These are phyloP conservation scores for Hyperoplus lanceolatus DNA, from an alignment of 2,797 vertebrate species.

Conservation along the genomic window DNA sequence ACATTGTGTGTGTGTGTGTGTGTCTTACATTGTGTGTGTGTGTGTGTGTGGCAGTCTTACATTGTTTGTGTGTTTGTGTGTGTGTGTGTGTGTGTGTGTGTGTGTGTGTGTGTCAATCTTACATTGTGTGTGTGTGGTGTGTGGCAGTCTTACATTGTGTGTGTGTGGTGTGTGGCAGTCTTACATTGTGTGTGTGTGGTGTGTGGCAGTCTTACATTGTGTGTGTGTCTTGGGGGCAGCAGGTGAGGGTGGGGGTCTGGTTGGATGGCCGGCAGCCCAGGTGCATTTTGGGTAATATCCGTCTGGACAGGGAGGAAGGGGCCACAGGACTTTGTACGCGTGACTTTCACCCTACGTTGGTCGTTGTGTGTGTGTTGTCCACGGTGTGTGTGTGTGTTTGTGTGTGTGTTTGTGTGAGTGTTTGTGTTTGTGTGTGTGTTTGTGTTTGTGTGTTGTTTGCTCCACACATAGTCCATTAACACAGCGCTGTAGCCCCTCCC, in stretches of 20 bases:
- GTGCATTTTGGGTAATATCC: slow-evolving; percentile 36
- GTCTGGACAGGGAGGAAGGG: slow-evolving; percentile 78
- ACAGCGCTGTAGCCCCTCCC: slow-evolving; percentile 83
- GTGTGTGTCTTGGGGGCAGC: slow-evolving; percentile 63
- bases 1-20: no score
- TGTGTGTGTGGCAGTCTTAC: no score
- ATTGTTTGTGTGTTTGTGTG: no score
- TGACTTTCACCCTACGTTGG: slow-evolving; percentile 81
- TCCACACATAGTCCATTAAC: slow-evolving; percentile 89
- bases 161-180: no score
- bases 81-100: no score
- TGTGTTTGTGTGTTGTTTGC: slow-evolving; percentile 82
- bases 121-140: no score
- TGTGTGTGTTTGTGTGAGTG: slow-evolving; percentile 86
- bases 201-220: not conserved
- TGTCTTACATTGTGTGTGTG: no score
- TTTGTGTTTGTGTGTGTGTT: slow-evolving; percentile 81
- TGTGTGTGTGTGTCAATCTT: no score
- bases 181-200: no score
- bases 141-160: no score
- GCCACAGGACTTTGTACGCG: slow-evolving; percentile 89
- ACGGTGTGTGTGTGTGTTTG: slow-evolving; percentile 80
- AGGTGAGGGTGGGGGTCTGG: slow-evolving; percentile 72
- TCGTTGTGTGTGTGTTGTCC: slow-evolving; percentile 78
- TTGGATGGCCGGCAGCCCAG: slow-evolving; percentile 52